A percentile compares a stretch with the other conserved stretches of the same genome.
phyloP scores from a whole-genome alignment of 1,140 invertebrate species.

The Berghia stephanieae region DNA sequence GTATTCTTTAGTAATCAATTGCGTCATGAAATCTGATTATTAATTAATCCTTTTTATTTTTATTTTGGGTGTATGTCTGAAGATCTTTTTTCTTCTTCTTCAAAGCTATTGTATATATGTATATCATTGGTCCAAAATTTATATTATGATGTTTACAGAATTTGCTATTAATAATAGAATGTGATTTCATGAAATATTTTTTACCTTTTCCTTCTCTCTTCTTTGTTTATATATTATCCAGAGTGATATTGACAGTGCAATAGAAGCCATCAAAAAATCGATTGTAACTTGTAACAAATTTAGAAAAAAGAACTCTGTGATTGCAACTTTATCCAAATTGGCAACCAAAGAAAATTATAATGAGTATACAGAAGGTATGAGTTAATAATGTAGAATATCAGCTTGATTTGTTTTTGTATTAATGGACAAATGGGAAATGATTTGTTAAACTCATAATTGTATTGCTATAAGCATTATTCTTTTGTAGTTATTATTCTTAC shows the following conservation, averaged over 20 bases:
- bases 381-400: background rate
- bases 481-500: background rate
- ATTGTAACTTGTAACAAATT: constrained; percentile 55
- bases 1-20: too few species aligned
- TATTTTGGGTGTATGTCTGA: background rate
- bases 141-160: too few species aligned
- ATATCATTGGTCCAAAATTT: too few species aligned
- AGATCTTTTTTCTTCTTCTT: constrained; percentile 1
- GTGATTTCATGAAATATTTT: too few species aligned
- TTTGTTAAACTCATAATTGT: background rate
- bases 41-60: background rate
- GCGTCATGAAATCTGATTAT: background rate
- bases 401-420: background rate
- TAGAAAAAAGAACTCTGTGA: constrained; percentile 56
- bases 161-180: too few species aligned
- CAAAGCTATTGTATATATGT: background rate
- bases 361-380: constrained; percentile 76
- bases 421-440: background rate
- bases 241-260: constrained; percentile 62
- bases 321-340: constrained; percentile 50
- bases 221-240: constrained; percentile 35
- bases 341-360: constrained; percentile 65
- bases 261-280: constrained; percentile 59
- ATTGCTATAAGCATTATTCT: background rate
- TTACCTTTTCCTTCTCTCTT: background rate